phyloP scores from a whole-genome alignment of 2,113 vertebrate species.

The Mustela nigripes region DNA sequence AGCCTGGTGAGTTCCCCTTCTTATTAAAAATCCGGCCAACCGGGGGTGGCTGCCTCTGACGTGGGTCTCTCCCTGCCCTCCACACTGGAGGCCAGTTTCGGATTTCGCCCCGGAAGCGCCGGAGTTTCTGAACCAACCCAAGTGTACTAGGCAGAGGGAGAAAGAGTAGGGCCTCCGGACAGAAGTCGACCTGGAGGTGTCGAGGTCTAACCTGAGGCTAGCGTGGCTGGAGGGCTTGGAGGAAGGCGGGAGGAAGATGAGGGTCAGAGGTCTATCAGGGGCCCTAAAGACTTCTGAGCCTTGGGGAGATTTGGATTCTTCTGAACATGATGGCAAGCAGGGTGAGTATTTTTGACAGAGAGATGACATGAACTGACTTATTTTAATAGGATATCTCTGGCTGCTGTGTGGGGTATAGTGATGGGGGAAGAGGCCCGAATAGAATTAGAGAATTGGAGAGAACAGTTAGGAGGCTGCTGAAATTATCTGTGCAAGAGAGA shows the following conservation, averaged over 20 bases:
- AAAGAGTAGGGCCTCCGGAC: background rate
- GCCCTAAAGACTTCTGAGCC: fast-evolving
- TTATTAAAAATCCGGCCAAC: background rate
- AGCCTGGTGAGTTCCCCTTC: background rate
- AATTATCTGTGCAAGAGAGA: background rate
- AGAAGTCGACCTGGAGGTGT: background rate
- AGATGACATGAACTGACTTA: background rate
- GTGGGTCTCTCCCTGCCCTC: background rate
- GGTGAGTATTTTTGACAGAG: background rate
- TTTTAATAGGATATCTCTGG: background rate
- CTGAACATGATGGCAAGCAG: background rate
- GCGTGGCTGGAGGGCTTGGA: too few relatives aligned
- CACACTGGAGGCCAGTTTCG: fast-evolving
- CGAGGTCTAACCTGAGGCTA: background rate
- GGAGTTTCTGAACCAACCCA: background rate
- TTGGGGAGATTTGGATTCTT: background rate
- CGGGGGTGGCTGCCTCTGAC: too few relatives aligned
- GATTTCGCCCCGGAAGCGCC: background rate
- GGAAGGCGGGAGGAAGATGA: too few relatives aligned
- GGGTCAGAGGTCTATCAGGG: background rate
- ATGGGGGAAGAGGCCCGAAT: background rate
- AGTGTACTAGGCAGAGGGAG: background rate
- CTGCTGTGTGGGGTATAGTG: background rate
- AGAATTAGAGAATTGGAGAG: background rate
- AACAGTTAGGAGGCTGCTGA: background rate